Percentiles rank a stretch among this genome's conserved stretches.
Conservation (phyloP, 2,113 vertebrate genomes). For the Archilochus colubris region DNA sequence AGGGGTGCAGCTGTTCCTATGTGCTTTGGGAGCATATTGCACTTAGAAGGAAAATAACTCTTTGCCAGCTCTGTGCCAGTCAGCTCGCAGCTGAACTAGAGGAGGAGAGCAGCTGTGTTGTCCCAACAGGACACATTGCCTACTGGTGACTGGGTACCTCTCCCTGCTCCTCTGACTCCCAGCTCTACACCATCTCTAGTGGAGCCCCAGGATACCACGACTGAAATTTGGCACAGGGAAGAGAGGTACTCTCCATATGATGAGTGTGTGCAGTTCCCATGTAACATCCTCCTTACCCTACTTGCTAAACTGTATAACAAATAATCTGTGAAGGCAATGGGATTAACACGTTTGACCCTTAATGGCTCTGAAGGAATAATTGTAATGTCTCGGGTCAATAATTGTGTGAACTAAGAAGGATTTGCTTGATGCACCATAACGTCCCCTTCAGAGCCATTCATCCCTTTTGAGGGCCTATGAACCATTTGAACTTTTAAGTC, state of each 20-base stretch:
- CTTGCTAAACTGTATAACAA: constrained; percentile 52
- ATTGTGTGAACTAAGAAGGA: constrained; percentile 55
- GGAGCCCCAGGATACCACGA: background rate
- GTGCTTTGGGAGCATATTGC: background rate
- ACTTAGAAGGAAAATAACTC: background rate
- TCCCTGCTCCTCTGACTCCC: background rate
- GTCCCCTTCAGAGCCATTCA: constrained; percentile 12
- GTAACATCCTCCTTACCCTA: constrained; percentile 11
- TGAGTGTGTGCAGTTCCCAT: background rate
- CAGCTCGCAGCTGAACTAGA: background rate
- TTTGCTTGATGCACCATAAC: constrained; percentile 51
- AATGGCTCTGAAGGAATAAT: constrained; percentile 60
- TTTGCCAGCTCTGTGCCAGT: background rate
- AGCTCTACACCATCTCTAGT: background rate
- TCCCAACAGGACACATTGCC: background rate
- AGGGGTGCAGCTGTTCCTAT: background rate
- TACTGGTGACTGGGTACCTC: background rate
- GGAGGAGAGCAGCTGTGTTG: background rate
- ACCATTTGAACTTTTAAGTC: constrained; percentile 48
- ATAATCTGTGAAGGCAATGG: constrained; percentile 57
- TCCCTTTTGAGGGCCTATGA: constrained; percentile 34
- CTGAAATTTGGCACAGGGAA: background rate
- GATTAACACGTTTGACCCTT: constrained; percentile 63
- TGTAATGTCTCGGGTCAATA: constrained; percentile 57
- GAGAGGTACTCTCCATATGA: background rate